Evolutionary conservation across 2,797 vertebrate genomes (phyloP).

Genomic region (Cichlasoma orientale): DNA sequence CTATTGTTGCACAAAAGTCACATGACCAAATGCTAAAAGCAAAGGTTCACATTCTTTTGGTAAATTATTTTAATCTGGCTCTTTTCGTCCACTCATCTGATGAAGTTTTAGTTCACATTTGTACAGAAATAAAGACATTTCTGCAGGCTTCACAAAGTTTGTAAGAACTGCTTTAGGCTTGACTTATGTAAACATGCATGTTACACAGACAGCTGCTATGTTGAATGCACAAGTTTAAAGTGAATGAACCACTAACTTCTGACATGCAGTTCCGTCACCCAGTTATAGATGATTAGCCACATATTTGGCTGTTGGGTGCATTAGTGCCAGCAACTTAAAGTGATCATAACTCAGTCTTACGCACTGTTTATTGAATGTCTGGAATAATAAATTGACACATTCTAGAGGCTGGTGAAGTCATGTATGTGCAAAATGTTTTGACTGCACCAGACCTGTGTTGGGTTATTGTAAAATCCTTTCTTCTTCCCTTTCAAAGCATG

Average conservation of each 20-base stretch:
- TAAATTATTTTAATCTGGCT: no score
- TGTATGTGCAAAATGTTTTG: neutral
- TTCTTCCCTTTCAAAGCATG: neutral
- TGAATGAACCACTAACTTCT: neutral
- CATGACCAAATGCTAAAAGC: no score
- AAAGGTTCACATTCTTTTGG: no score
- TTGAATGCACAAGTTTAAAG: neutral
- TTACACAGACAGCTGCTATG: neutral
- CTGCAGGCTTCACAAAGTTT: neutral
- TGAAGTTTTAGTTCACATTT: neutral
- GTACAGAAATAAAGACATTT: neutral
- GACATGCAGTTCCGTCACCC: neutral
- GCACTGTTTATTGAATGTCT: neutral
- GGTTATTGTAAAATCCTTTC: neutral
- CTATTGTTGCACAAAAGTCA: neutral
- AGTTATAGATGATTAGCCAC: neutral
- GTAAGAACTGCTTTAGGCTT: neutral
- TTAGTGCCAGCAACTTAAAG: neutral
- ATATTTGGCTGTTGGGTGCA: neutral
- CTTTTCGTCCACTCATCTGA: no score
- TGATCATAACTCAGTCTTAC: no score
- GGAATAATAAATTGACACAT: neutral
- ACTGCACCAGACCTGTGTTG: neutral
- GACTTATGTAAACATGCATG: neutral
- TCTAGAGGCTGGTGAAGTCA: neutral